Base-by-base conservation (phyloP, 2,797 vertebrate genomes). In the Hydrolagus colliei region DNA sequence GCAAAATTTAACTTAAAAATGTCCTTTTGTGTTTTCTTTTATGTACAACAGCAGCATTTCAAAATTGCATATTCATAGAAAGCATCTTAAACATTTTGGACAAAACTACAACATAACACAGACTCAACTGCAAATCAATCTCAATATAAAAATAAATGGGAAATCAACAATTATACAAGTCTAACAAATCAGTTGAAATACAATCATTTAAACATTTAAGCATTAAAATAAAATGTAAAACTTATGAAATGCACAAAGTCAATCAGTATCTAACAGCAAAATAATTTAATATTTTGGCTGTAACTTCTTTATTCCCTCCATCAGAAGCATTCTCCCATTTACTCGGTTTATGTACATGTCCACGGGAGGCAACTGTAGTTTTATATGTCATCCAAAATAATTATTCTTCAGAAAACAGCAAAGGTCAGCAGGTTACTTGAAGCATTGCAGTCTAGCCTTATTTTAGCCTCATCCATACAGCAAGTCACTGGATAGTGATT, bases 11-110 rank as follows among this genome's bases (percentile, higher is more conserved):
- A 77, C 9, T 77, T 61, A 71, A 52, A 71, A 84, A 68, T 71
- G 41, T 68, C 65, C 32, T 65, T 32, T 22, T 10, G 9, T 77
- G 12, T 82, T 68, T 8, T 41, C 79, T 12, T 13, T 10, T 77
- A 18, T 77, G 75, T 77, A 77, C 75, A 77, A 77, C 12, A 77
- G 41, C 41, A 77, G 41, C 52, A 52, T 18, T 61, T 77, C 59
- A 32, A 3, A 71, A 71, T 71, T 71, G 68, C 68, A 59, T 76
- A 41, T 35, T 71, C 14, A 67, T 84, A 52, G 41, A n/a, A 18
- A 32, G 71, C 65, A 84, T 84, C 32, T 84, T 67, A 52, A 41
- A 4, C 32, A 84, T 16, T 68, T 52, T 79, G 13, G 63, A 79
- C 65, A 84, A 41, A 71, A 71, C 32, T n/a, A 71, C 65, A 84